Evolutionary conservation across 2,113 vertebrate species (phyloP), one percentile per base, ranked within the genome.

Genomic region (Sebastes schlegelii): DNA sequence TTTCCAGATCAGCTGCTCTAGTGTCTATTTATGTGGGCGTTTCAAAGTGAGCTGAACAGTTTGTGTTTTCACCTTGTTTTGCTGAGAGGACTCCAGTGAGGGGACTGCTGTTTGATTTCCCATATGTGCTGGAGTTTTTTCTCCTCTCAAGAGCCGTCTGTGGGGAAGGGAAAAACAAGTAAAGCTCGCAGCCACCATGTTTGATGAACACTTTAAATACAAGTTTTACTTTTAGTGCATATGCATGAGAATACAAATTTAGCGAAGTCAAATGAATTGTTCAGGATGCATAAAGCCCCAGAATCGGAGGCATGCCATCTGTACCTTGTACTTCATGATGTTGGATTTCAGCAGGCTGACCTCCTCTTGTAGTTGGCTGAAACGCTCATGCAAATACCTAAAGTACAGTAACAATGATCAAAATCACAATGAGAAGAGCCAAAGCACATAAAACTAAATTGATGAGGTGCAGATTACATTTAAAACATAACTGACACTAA

Each of bases 351-450:
- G 94, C 89, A 99, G 95, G 89, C 93, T 96, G 83, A 98, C 96
- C 90, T 99, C 98, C 87, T 99, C 98, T 46, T 99, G 98, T 51
- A 99, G 95, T 83, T 99, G 98, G 77, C 96, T 97, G 87, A 98
- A 95, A 90, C 98, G 95, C 77, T 99, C 97, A 40, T 99, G 98
- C 86, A 99, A 96, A 93, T 99, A 99, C 84, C 93, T 94, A 13
- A 11, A 49, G 34, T 34, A 12, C 8, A 71, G 51, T 2, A n/a
- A 61, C 12, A 70, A 23, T 0, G 5, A 46, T 61, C 21, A 55
- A 4, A 70, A 46, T 40, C 0, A 72, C n/a, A 61, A 79, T 8
- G 26, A 74, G 40, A 6, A 8, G 57, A 42, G 65, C 45, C 10
- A 43, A 26, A 43, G 34, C 60, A 19, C 48, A 58, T n/a, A 16